A percentile compares a stretch with the other conserved stretches of the same genome.
Conservation (phyloP, 2,888 invertebrate genomes). For the Microchrysa polita region DNA sequence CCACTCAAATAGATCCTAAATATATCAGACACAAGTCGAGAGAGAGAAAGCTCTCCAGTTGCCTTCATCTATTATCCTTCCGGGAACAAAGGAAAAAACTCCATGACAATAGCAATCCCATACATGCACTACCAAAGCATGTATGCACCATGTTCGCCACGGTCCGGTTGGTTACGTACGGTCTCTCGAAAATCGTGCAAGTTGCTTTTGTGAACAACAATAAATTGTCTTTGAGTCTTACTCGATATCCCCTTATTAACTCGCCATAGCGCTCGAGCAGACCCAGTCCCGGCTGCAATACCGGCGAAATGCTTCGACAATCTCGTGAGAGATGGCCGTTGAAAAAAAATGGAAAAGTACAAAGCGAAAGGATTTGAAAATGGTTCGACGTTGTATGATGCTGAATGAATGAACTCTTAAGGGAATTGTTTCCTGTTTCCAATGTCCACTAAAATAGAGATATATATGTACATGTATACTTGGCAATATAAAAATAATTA, state of each 20-base stretch:
- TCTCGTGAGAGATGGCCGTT: not conserved
- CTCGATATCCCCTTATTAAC: not conserved
- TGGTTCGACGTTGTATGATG: not conserved
- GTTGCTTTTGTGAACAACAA: not conserved
- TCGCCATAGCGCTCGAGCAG: not conserved
- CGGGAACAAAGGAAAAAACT: not conserved
- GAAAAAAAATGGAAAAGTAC: not conserved
- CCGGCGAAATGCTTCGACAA: not conserved
- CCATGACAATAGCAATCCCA: constrained; percentile 1
- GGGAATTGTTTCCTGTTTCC: not conserved
- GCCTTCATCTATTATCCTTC: not conserved
- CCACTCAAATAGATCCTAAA: constrained; percentile 8
- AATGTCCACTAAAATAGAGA: not conserved
- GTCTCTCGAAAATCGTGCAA: not conserved
- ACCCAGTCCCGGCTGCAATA: too few species aligned
- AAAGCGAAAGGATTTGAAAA: not conserved
- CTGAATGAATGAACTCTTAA: not conserved
- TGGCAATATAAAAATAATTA: constrained; percentile 19
- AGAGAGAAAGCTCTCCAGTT: not conserved
- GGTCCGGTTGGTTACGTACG: not conserved
- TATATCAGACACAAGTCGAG: not conserved
- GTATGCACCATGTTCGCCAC: not conserved
- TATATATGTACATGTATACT: too few species aligned
- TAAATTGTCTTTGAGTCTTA: not conserved
- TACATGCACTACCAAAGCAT: constrained; percentile 1